phyloP scores from a whole-genome alignment of 2,113 vertebrate genomes.

The Rhea pennata region DNA sequence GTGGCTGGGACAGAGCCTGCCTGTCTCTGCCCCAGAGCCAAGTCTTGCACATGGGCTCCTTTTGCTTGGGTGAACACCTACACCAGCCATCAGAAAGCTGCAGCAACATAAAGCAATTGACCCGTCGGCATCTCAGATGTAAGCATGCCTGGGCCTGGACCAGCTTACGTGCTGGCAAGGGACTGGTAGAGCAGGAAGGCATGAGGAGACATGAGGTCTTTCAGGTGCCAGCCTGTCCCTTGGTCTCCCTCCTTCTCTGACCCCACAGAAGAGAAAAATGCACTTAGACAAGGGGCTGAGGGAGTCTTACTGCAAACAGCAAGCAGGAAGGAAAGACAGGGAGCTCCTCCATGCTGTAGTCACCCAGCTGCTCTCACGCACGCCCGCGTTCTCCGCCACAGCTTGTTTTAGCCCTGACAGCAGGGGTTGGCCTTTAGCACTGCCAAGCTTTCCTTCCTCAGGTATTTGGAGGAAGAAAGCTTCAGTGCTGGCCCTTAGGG shows the following conservation, averaged over 20 bases:
- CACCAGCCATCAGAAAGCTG: no score
- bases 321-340: fast-evolving
- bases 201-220: no score
- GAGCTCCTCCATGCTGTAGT: not conserved
- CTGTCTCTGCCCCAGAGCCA: not conserved
- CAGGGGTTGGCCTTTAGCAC: not conserved
- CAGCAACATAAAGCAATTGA: no score
- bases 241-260: fast-evolving
- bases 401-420: not conserved
- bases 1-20: not conserved
- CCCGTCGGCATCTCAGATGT: no score
- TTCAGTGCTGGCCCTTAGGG: not conserved
- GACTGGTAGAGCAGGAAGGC: not conserved
- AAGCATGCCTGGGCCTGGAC: fast-evolving
- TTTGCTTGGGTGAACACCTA: no score
- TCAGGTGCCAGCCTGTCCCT: no score
- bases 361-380: not conserved
- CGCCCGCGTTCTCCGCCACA: fast-evolving
- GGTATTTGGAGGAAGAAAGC: not conserved
- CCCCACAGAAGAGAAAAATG: fast-evolving
- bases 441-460: not conserved
- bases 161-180: fast-evolving
- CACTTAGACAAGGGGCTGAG: not conserved
- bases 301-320: fast-evolving
- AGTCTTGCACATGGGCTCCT: no score